Evolutionary conservation across 2,888 invertebrate species (phyloP).

Genomic region (Caenorhabditis uteleia): DNA sequence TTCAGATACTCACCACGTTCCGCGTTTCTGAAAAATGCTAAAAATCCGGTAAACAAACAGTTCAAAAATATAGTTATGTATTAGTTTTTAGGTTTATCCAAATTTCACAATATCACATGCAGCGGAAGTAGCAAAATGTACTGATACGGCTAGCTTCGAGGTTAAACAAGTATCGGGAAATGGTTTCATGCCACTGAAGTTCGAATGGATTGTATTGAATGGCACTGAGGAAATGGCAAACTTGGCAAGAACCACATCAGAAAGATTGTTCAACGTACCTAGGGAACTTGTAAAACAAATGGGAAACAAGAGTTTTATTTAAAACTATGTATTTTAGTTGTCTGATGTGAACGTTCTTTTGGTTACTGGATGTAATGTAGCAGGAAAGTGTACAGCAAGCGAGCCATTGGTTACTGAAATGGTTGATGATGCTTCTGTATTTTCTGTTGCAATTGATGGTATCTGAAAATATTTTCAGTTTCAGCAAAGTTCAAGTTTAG

Average conservation of each 20-base stretch:
- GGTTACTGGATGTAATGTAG: constrained; percentile 40
- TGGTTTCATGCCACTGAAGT: constrained; percentile 25
- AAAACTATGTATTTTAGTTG: constrained; percentile 8
- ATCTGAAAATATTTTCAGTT: background rate
- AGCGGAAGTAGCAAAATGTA: constrained; percentile 32
- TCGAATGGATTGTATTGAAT: constrained; percentile 36
- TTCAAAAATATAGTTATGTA: too few relatives aligned
- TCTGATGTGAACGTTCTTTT: constrained; percentile 10
- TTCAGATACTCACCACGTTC: constrained; percentile 7
- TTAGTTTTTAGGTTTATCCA: constrained; percentile 23
- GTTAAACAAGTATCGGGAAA: constrained; percentile 41
- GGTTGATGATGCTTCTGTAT: constrained; percentile 21
- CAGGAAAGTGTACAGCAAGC: constrained; percentile 35
- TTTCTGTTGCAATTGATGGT: constrained; percentile 38
- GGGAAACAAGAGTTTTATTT: background rate
- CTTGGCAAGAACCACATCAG: constrained; percentile 12
- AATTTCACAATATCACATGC: constrained; percentile 37
- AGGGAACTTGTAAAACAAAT: constrained; percentile 12
- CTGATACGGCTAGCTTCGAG: constrained; percentile 20
- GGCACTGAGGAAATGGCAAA: constrained; percentile 19
- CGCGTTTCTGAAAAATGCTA: constrained; percentile 20
- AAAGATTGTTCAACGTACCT: constrained; percentile 24
- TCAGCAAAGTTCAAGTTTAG: too few relatives aligned
- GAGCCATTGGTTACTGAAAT: constrained; percentile 15
- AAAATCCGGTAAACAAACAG: constrained; percentile 14